phyloP scores from a whole-genome alignment of 2,888 invertebrate genomes.

The Pollenia amentaria region DNA sequence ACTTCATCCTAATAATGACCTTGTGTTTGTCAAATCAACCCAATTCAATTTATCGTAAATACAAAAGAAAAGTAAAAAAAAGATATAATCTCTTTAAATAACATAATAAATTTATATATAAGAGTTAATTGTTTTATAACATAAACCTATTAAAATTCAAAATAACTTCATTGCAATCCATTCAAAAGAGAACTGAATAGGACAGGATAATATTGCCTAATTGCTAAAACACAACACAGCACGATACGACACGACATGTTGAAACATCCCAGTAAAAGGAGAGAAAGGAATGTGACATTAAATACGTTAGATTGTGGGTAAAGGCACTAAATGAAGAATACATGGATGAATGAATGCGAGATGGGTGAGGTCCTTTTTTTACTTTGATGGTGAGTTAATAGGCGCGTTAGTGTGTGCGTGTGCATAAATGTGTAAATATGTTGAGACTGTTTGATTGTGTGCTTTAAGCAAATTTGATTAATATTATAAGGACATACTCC shows the following conservation, averaged over 20 bases:
- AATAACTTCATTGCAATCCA: constrained; percentile 62
- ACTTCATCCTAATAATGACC: neutral
- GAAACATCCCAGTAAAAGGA: neutral
- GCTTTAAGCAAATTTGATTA: constrained; percentile 60
- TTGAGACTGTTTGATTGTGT: constrained; percentile 7
- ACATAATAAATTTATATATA: constrained; percentile 60
- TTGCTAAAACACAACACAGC: constrained; percentile 52
- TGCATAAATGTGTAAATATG: neutral
- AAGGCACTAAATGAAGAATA: constrained; percentile 27
- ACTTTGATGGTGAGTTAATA: neutral
- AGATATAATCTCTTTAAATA: constrained; percentile 53
- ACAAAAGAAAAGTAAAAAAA: neutral
- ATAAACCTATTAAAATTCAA: constrained; percentile 65
- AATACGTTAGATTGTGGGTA: neutral
- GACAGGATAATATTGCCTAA: constrained; percentile 60
- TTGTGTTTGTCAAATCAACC: constrained; percentile 16
- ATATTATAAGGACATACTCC: constrained; percentile 34
- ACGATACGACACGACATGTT: constrained; percentile 18
- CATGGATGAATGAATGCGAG: neutral
- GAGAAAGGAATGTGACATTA: constrained; percentile 24
- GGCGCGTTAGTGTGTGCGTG: neutral
- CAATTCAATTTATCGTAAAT: neutral
- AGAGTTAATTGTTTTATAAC: constrained; percentile 69
- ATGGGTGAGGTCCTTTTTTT: neutral
- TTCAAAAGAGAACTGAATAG: neutral